These are phyloP conservation scores for Gasterosteus aculeatus DNA, from an alignment of 2,113 vertebrate genomes.

Conservation along the genomic window DNA sequence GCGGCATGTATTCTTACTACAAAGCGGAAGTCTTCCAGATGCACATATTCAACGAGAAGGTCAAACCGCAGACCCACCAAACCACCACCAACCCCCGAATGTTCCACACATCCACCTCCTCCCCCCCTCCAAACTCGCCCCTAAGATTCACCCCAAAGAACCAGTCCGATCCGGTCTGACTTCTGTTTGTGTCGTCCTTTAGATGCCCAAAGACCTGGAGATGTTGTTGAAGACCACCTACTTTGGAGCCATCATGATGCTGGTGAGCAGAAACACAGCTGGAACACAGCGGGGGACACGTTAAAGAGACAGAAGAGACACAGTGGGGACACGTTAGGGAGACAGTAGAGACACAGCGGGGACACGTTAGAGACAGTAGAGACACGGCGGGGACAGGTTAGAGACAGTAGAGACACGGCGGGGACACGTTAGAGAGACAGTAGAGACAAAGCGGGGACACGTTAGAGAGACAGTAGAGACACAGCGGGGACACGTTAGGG, in stretches of 20 bases:
- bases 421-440: no score
- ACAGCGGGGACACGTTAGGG: no score
- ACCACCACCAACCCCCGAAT: not conserved
- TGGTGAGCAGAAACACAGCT: conserved; percentile 76
- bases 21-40: conserved; percentile 84
- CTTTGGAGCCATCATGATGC: conserved; percentile 89
- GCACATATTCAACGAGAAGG: conserved; percentile 86
- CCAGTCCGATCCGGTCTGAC: not conserved
- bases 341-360: no score
- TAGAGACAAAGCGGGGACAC: no score
- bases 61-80: conserved; percentile 45
- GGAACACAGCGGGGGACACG: not conserved
- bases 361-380: no score
- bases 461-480: no score
- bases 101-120: no score
- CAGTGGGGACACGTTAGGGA: not conserved
- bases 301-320: not conserved
- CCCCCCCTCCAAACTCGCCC: not conserved
- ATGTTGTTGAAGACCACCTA: conserved; percentile 92
- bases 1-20: conserved; percentile 90
- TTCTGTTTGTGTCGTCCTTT: not conserved
- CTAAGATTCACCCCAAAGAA: not conserved
- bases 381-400: no score
- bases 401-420: no score
- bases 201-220: conserved; percentile 93